Conservation (phyloP, 1,140 invertebrate species). For the Lepidurus apus region DNA sequence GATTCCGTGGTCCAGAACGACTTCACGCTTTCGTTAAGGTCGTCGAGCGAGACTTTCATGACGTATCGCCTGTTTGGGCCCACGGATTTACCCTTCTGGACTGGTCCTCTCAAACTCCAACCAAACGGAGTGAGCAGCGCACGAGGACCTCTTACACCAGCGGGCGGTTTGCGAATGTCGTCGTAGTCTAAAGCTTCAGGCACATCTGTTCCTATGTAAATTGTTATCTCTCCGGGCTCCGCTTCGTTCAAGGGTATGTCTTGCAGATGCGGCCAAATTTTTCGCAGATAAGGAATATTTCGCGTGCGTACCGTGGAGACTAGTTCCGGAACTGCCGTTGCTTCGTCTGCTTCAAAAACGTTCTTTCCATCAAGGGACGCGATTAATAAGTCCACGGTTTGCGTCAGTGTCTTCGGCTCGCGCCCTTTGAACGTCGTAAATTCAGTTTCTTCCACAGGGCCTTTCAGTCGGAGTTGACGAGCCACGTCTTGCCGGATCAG, state of each 20-base stretch:
- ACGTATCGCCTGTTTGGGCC: too few relatives aligned
- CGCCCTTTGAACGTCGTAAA: constrained; percentile 8
- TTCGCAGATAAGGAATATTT: neutral
- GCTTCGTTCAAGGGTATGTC: neutral
- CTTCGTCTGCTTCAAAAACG: neutral
- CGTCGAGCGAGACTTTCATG: too few relatives aligned
- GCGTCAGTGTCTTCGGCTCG: neutral
- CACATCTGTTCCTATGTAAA: constrained; percentile 9
- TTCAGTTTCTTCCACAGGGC: neutral
- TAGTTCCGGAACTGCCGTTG: neutral
- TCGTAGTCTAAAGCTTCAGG: neutral
- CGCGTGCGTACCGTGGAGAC: neutral
- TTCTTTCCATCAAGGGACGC: neutral
- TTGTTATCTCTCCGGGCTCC: neutral
- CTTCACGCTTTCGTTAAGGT: too few relatives aligned
- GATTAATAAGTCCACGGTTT: neutral
- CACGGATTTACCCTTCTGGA: too few relatives aligned
- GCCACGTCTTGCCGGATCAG: constrained; percentile 8
- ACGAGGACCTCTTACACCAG: neutral
- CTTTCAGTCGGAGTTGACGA: constrained; percentile 6
- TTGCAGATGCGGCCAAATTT: neutral
- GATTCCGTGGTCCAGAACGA: too few relatives aligned
- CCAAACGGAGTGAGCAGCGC: constrained; percentile 25
- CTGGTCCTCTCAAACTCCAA: neutral
- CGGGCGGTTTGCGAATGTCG: neutral